A percentile compares a stretch with the other conserved stretches of the same genome.
These are phyloP conservation scores for Tryphoninae sp. DNA, from an alignment of 2,888 invertebrate species.

Conservation along the genomic window DNA sequence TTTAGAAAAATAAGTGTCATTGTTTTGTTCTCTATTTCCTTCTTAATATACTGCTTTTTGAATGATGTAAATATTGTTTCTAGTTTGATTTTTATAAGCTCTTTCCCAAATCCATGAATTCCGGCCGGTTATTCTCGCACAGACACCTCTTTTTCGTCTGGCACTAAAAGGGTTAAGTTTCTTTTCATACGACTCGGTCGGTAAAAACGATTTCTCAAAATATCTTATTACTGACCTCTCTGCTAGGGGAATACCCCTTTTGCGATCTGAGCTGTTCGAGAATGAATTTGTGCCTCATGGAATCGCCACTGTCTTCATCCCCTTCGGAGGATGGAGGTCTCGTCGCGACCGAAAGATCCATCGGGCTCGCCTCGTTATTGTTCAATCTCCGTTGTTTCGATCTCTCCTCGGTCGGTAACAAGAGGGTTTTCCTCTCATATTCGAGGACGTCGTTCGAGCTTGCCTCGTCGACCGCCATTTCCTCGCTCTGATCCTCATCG, in stretches of 20 bases:
- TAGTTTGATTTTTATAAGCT: too few relatives aligned
- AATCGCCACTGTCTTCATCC: constrained; percentile 78
- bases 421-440: constrained; percentile 75
- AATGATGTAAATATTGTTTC: too few relatives aligned
- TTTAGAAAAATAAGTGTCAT: too few relatives aligned
- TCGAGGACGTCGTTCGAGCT: constrained; percentile 72
- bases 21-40: too few relatives aligned
- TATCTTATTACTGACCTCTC: constrained; percentile 72
- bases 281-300: constrained; percentile 79
- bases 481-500: constrained; percentile 71
- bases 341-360: constrained; percentile 79
- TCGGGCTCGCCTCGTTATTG: constrained; percentile 78
- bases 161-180: not conserved
- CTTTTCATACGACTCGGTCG: not conserved
- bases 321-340: constrained; percentile 78
- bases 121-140: too few relatives aligned
- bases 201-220: not conserved
- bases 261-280: constrained; percentile 78
- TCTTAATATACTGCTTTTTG: too few relatives aligned
- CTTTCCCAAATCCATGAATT: too few relatives aligned
- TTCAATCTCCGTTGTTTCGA: constrained; percentile 75
- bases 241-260: constrained; percentile 78
- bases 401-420: constrained; percentile 73
- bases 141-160: too few relatives aligned
- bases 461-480: constrained; percentile 67